Evolutionary conservation across 2,113 vertebrate genomes (phyloP).

Genomic region (Beaufortia kweichowensis): DNA sequence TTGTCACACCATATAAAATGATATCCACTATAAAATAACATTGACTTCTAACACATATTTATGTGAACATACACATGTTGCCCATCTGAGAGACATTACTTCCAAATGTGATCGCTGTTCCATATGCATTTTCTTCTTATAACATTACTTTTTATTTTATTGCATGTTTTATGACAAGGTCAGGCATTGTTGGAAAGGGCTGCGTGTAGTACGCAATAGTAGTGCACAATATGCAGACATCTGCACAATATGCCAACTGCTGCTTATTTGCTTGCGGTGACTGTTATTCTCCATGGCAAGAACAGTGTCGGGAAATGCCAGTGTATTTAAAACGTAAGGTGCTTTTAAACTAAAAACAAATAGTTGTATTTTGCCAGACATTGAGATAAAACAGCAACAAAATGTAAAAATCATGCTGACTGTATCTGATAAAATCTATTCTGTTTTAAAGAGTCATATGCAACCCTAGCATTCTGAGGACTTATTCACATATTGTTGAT

Average conservation of each 20-base stretch:
- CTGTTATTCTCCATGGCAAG: background rate
- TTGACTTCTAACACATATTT: background rate
- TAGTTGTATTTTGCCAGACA: background rate
- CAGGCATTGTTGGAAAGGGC: background rate
- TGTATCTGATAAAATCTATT: constrained; percentile 8
- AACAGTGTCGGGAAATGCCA: background rate
- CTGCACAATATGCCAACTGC: too few species aligned
- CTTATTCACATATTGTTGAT: too few species aligned
- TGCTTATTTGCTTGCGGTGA: too few species aligned
- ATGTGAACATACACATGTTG: background rate
- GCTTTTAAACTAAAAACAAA: background rate
- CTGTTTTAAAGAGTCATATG: background rate
- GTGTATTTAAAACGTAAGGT: background rate
- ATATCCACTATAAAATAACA: constrained; percentile 6
- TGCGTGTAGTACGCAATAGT: background rate
- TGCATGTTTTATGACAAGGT: background rate
- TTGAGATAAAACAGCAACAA: background rate
- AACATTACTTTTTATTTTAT: background rate
- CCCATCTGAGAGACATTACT: background rate
- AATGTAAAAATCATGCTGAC: constrained; percentile 1
- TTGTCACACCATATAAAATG: background rate
- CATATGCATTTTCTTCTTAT: background rate
- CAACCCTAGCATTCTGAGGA: background rate
- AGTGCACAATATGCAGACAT: background rate
- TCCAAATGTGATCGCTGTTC: background rate